Evolutionary conservation across 2,797 vertebrate species (phyloP).

Genomic region (Cheirogaleus major): DNA sequence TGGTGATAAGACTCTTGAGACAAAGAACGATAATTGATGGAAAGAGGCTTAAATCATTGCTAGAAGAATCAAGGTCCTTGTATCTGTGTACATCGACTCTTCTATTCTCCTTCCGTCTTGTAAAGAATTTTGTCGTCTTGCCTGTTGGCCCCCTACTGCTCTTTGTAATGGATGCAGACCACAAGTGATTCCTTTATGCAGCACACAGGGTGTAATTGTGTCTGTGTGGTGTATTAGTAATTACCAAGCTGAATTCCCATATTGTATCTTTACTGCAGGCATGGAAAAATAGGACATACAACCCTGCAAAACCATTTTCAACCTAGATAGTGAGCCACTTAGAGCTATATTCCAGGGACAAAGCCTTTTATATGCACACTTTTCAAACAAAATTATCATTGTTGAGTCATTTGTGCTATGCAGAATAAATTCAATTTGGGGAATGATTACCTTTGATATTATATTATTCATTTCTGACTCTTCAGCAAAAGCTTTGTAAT

Average conservation of each 20-base stretch:
- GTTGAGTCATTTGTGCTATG: conserved; percentile 72
- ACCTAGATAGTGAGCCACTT: conserved; percentile 86
- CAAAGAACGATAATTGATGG: conserved; percentile 95
- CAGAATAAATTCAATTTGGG: conserved; percentile 68
- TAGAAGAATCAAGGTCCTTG: conserved; percentile 89
- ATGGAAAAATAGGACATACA: conserved; percentile 88
- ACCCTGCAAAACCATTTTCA: conserved; percentile 84
- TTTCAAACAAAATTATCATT: conserved; percentile 81
- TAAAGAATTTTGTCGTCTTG: conserved; percentile 85
- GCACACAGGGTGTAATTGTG: conserved; percentile 96
- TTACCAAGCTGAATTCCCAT: conserved; percentile 94
- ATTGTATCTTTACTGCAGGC: conserved; percentile 93
- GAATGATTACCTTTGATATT: conserved; percentile 73
- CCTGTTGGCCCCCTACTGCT: conserved; percentile 83
- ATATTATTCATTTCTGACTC: conserved; percentile 17
- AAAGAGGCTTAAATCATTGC: conserved; percentile 85
- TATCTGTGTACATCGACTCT: conserved; percentile 83
- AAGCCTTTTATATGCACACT: conserved; percentile 81
- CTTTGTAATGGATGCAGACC: conserved; percentile 89
- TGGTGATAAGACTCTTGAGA: conserved; percentile 94
- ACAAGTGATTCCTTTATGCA: conserved; percentile 96
- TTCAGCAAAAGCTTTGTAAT: conserved; percentile 29
- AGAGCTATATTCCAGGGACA: conserved; percentile 81
- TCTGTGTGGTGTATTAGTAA: conserved; percentile 93
- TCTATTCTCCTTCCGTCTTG: conserved; percentile 86